Evolutionary conservation across 1,140 invertebrate species (phyloP).

Genomic region (Drosophila biarmipes): DNA sequence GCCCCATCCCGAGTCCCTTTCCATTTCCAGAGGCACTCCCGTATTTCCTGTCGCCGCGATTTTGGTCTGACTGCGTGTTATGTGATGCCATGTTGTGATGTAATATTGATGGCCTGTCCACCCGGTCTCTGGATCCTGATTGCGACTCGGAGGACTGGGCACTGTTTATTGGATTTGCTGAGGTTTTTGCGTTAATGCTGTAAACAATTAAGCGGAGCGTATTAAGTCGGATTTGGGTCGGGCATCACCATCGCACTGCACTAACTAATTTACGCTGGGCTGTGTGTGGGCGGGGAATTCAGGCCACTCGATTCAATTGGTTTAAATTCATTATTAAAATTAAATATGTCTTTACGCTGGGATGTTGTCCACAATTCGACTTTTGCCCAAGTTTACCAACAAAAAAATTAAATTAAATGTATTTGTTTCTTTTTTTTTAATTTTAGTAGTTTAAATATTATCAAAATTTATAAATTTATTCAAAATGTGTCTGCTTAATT

Average conservation of each 20-base stretch:
- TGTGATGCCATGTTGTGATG: conserved; percentile 57
- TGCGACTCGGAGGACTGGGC: conserved; percentile 8
- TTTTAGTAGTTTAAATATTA: no score
- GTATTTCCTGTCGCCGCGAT: conserved; percentile 60
- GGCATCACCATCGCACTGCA: conserved; percentile 22
- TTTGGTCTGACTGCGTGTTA: conserved; percentile 61
- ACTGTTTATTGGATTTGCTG: conserved; percentile 75
- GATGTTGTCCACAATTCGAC: no score
- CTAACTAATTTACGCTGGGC: conserved; percentile 70
- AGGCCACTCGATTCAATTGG: background rate
- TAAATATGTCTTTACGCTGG: conserved; percentile 10
- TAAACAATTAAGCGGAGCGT: conserved; percentile 80
- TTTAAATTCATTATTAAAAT: conserved; percentile 26
- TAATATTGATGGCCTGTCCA: conserved; percentile 70
- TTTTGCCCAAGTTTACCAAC: no score
- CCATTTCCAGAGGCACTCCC: conserved; percentile 8
- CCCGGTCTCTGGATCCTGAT: conserved; percentile 17
- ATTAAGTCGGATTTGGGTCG: conserved; percentile 76
- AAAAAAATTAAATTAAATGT: no score
- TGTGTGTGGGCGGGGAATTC: background rate
- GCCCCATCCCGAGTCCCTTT: background rate
- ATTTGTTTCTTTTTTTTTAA: no score
- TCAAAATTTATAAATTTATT: no score
- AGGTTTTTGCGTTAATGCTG: conserved; percentile 81
- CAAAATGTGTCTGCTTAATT: no score